A percentile compares a stretch with the other conserved stretches of the same genome.
Conservation (phyloP, 2,797 vertebrate species). For the Smutsia temminckii region DNA sequence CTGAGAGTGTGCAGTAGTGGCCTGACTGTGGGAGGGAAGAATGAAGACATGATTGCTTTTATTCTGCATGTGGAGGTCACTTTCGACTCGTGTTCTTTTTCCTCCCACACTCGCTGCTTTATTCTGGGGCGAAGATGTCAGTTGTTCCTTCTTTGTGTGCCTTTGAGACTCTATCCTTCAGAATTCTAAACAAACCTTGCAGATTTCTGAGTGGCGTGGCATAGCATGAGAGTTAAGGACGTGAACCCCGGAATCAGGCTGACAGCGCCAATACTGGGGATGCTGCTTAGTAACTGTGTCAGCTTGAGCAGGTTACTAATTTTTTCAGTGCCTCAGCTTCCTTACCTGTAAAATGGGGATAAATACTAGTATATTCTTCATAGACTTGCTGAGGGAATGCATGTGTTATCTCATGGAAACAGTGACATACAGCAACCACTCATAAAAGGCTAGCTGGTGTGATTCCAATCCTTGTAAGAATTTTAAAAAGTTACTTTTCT, state of each 20-base stretch:
- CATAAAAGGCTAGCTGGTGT: background rate
- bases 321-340: background rate
- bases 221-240: background rate
- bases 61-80: rapidly evolving
- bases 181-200: background rate
- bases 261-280: background rate
- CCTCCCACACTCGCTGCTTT: background rate
- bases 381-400: background rate
- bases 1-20: background rate
- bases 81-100: background rate
- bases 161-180: background rate
- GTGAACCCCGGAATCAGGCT: background rate
- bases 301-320: background rate
- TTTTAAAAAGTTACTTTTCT: background rate
- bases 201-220: background rate
- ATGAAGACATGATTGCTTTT: background rate
- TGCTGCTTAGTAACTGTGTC: background rate
- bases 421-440: background rate
- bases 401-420: background rate
- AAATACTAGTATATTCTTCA: background rate
- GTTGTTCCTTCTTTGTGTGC: background rate
- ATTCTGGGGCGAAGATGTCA: background rate
- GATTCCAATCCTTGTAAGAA: background rate
- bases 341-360: background rate
- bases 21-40: background rate